Evolutionary conservation across 2,113 vertebrate species (phyloP).

Genomic region (Eulemur macaco): DNA sequence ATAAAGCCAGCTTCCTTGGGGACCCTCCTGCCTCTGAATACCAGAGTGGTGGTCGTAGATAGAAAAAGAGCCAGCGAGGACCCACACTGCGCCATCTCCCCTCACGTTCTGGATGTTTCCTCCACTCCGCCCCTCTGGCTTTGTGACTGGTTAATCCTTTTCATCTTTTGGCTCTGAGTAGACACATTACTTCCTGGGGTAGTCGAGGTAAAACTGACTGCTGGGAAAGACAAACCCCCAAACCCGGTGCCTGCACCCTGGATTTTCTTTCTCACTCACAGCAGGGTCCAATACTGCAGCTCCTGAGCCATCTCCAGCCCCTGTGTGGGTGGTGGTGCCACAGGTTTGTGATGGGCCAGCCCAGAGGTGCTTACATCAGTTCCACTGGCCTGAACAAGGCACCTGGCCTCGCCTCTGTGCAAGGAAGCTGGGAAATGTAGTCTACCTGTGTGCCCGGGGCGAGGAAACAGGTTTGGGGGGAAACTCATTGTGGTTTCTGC

Average conservation of each 20-base stretch:
- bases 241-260: accelerated
- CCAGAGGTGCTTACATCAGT: too few relatives aligned
- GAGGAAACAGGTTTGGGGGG: neutral
- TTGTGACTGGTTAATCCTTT: neutral
- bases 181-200: neutral
- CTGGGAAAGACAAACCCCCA: neutral
- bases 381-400: neutral
- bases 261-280: neutral
- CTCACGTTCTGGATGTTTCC: neutral
- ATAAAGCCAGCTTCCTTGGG: neutral
- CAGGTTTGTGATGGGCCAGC: neutral
- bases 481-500: neutral
- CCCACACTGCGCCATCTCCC: neutral
- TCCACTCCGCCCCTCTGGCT: neutral
- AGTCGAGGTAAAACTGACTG: neutral
- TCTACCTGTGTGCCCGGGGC: neutral
- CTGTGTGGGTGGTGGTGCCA: accelerated
- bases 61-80: too few relatives aligned
- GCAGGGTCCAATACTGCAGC: neutral
- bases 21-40: too few relatives aligned
- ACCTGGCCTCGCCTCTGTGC: accelerated
- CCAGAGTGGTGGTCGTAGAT: too few relatives aligned
- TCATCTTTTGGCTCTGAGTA: neutral
- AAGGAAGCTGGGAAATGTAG: neutral
- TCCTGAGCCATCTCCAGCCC: neutral